Evolutionary conservation across 2,888 invertebrate genomes (phyloP).

Genomic region (Acheta domesticus): DNA sequence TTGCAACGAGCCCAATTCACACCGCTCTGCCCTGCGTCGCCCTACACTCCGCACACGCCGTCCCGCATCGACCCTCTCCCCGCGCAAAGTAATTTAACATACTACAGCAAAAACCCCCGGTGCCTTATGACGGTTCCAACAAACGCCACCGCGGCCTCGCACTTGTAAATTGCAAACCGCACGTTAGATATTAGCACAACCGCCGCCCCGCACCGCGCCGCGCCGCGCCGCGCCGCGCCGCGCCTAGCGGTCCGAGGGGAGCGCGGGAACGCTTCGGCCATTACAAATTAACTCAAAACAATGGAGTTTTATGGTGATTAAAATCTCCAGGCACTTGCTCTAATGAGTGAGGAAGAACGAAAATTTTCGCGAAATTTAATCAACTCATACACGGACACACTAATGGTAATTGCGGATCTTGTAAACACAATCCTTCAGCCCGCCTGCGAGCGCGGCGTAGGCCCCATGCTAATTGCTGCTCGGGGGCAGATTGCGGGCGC

Average conservation of each 20-base stretch:
- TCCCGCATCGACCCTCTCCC: no score
- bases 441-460: not conserved
- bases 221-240: not conserved
- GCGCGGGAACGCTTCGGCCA: not conserved
- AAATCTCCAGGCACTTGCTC: constrained; percentile 7
- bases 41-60: no score
- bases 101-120: not conserved
- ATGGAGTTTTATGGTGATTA: constrained; percentile 18
- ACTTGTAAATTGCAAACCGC: constrained; percentile 10
- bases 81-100: no score
- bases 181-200: not conserved
- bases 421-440: constrained; percentile 1
- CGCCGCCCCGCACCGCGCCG: not conserved
- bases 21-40: no score
- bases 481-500: not conserved
- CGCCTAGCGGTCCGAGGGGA: not conserved
- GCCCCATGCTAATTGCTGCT: not conserved
- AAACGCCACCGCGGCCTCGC: not conserved
- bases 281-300: constrained; percentile 11
- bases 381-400: not conserved
- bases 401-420: constrained; percentile 18
- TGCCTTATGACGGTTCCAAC: not conserved
- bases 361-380: not conserved
- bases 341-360: constrained; percentile 12
- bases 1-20: no score